Evolutionary conservation across 1,140 invertebrate genomes (phyloP).

Genomic region (Aphaenogaster floridana): DNA sequence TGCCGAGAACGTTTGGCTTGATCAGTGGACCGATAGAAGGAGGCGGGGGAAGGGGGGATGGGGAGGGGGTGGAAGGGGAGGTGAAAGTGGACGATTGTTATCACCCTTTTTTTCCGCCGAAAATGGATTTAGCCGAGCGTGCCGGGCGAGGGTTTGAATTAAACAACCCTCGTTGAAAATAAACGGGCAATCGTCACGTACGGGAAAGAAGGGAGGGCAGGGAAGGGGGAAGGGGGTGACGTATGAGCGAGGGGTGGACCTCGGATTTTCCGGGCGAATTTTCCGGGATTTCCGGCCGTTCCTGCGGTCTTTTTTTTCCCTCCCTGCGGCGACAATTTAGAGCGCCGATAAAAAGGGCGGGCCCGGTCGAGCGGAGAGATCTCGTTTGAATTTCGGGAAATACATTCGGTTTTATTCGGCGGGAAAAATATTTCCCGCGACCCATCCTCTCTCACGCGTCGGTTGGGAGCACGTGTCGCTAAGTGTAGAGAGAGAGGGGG

Average conservation of each 20-base stretch:
- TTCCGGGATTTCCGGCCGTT: constrained; percentile 42
- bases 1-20: constrained; percentile 23
- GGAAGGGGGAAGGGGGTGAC: neutral
- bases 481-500: neutral
- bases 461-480: constrained; percentile 34
- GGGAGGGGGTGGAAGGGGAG: neutral
- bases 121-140: constrained; percentile 55
- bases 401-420: constrained; percentile 32
- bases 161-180: constrained; percentile 61
- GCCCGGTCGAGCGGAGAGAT: neutral
- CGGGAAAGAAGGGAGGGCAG: neutral
- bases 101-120: constrained; percentile 48
- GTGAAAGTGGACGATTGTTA: constrained; percentile 23
- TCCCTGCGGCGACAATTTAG: constrained; percentile 47
- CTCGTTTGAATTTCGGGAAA: constrained; percentile 44
- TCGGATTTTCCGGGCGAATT: constrained; percentile 52
- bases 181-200: constrained; percentile 63
- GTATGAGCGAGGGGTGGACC: constrained; percentile 6
- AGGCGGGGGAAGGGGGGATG: neutral
- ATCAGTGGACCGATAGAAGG: neutral
- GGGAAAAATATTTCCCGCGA: constrained; percentile 38
- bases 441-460: neutral
- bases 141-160: constrained; percentile 55
- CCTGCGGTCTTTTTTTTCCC: constrained; percentile 21
- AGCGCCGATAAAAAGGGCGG: constrained; percentile 36